Percentiles rank a stretch among this genome's conserved stretches.
Evolutionary conservation across 2,113 vertebrate species (phyloP).

Genomic region (Loxodonta africana): DNA sequence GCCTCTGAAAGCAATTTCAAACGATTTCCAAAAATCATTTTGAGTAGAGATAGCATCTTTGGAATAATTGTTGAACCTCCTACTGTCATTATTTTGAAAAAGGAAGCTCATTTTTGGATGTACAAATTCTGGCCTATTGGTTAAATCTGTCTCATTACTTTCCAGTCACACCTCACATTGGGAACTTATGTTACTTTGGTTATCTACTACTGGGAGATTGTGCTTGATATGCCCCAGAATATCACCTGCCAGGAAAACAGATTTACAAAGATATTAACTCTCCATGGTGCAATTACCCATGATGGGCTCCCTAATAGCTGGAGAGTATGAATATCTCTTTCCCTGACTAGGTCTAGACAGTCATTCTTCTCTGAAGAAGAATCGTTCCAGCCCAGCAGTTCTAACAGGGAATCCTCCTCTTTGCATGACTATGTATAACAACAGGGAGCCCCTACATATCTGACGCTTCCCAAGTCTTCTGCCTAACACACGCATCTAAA

Average conservation of each 20-base stretch:
- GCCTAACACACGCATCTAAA: background rate
- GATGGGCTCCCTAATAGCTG: conserved; percentile 50
- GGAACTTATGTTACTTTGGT: conserved; percentile 27
- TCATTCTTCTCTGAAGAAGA: conserved; percentile 49
- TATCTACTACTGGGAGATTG: conserved; percentile 59
- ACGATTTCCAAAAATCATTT: conserved; percentile 50
- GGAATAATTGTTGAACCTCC: conserved; percentile 58
- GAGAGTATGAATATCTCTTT: background rate
- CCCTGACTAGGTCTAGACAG: conserved; percentile 21
- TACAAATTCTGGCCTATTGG: conserved; percentile 65
- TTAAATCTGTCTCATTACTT: conserved; percentile 65
- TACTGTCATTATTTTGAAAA: conserved; percentile 66
- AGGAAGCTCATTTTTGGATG: conserved; percentile 58
- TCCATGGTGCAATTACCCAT: conserved; percentile 60
- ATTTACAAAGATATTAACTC: conserved; percentile 77
- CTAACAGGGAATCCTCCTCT: background rate
- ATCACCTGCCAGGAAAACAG: conserved; percentile 66
- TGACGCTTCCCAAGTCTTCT: background rate
- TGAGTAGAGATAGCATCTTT: conserved; percentile 60
- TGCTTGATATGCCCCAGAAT: conserved; percentile 55
- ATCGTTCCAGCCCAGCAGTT: conserved; percentile 18
- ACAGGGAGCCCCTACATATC: background rate
- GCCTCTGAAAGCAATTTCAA: conserved; percentile 53
- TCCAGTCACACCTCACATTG: conserved; percentile 65
- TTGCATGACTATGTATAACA: background rate